phyloP scores from a whole-genome alignment of 92 coral and sea anemone genomes.

The Isaurus tuberculatus region DNA sequence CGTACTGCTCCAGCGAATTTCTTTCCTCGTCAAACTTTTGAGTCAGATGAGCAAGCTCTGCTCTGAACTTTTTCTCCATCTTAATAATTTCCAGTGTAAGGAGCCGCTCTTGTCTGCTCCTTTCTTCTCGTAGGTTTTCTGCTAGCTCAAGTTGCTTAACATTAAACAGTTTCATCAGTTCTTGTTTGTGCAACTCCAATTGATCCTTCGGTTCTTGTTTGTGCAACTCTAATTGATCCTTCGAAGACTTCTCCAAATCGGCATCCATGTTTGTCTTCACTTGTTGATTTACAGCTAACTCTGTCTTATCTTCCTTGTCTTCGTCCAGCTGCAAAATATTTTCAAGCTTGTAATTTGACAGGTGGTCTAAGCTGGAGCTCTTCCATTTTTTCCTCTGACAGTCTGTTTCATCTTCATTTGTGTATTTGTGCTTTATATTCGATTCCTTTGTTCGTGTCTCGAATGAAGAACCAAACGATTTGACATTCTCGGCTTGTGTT shows the following conservation, averaged over 20 bases:
- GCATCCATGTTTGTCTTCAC: neutral
- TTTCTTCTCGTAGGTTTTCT: conserved; percentile 9
- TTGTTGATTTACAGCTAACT: neutral
- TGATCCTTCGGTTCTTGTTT: neutral
- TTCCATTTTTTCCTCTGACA: neutral
- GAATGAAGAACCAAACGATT: neutral
- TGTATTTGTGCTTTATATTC: neutral
- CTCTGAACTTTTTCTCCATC: conserved; percentile 32
- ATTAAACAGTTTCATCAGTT: neutral
- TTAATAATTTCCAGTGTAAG: conserved; percentile 28
- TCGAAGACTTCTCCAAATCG: neutral
- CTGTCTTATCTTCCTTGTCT: neutral
- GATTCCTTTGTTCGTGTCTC: conserved; percentile 5
- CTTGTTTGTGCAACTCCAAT: neutral
- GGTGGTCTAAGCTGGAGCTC: conserved; percentile 35
- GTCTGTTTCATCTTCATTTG: neutral
- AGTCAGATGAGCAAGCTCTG: conserved; percentile 20
- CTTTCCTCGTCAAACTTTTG: conserved; percentile 35
- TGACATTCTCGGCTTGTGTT: neutral
- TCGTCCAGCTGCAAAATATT: conserved; percentile 14
- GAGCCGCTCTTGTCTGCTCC: conserved; percentile 21
- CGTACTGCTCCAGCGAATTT: conserved; percentile 6
- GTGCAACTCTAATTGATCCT: neutral
- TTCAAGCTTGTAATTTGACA: conserved; percentile 19
- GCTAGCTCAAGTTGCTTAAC: conserved; percentile 29